Conservation (phyloP, 2,888 invertebrate species). For the Ptilodon capucinus region DNA sequence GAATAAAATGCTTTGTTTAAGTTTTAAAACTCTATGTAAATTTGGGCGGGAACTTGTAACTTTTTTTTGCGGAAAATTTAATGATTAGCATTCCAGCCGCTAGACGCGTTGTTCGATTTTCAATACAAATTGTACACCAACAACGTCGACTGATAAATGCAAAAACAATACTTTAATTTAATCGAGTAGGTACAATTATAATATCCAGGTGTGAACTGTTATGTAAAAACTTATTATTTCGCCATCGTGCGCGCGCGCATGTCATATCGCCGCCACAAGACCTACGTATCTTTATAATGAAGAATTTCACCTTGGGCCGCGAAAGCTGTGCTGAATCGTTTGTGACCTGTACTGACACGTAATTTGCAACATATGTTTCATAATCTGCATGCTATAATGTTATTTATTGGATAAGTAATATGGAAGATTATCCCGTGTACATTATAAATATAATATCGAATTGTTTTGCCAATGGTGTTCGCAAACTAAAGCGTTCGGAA, state of each 20-base stretch:
- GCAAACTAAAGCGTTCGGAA: conserved; percentile 3
- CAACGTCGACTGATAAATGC: too few relatives aligned
- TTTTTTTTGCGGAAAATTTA: too few relatives aligned
- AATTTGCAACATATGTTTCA: conserved; percentile 5
- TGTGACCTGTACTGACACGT: conserved; percentile 15
- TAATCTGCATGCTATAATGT: conserved; percentile 7
- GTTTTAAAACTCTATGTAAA: too few relatives aligned
- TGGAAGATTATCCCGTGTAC: background rate
- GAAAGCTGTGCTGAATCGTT: conserved; percentile 49
- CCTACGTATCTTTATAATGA: conserved; percentile 28
- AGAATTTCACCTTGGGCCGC: conserved; percentile 65
- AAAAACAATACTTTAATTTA: too few relatives aligned
- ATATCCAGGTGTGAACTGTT: background rate
- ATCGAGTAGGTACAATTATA: too few relatives aligned
- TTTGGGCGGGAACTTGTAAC: too few relatives aligned
- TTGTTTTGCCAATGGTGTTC: conserved; percentile 1
- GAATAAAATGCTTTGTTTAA: too few relatives aligned
- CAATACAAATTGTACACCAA: too few relatives aligned
- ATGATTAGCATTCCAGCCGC: too few relatives aligned
- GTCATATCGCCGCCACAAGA: conserved; percentile 17
- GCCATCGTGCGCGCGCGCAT: conserved; percentile 12
- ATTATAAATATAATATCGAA: background rate
- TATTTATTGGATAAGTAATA: background rate
- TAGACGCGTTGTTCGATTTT: too few relatives aligned
- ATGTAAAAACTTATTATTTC: background rate